Evolutionary conservation across 2,113 vertebrate species (phyloP).

Genomic region (Hemicordylus capensis): DNA sequence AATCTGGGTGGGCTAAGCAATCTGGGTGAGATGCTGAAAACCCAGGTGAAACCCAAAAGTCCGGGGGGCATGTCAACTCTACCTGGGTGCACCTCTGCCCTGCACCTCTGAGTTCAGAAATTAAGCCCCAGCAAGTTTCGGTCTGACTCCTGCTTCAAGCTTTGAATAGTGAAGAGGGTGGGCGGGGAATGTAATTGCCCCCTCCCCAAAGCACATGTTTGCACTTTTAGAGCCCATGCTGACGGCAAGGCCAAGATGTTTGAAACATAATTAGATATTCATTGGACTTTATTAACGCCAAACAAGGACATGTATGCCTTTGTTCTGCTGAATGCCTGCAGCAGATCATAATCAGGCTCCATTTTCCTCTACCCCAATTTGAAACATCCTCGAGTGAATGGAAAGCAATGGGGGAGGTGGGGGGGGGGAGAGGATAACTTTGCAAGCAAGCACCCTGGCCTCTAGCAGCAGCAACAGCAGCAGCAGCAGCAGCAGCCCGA

Average conservation of each 20-base stretch:
- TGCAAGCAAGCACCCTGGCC: conserved; percentile 32
- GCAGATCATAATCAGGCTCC: conserved; percentile 38
- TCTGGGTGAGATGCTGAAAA: too few relatives aligned
- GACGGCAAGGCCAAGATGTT: neutral
- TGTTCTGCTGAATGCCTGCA: neutral
- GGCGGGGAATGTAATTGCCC: neutral
- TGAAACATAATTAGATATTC: conserved; percentile 33
- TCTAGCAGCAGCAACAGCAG: conserved; percentile 25
- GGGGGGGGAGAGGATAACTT: conserved; percentile 15
- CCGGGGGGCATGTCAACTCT: too few relatives aligned
- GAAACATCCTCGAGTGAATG: conserved; percentile 29
- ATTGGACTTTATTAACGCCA: conserved; percentile 6
- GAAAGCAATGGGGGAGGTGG: neutral
- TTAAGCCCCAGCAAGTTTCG: neutral
- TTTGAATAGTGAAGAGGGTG: accelerated
- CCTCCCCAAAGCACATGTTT: too few relatives aligned
- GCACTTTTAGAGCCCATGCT: neutral
- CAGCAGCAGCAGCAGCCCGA: conserved; percentile 33
- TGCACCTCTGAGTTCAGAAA: neutral
- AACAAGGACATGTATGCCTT: neutral
- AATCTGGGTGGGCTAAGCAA: too few relatives aligned
- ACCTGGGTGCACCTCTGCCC: neutral
- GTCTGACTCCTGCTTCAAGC: neutral
- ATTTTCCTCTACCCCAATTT: neutral
- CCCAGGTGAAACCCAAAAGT: too few relatives aligned